Evolutionary conservation across 2,888 invertebrate species (phyloP).

Genomic region (Leucophenga montana): DNA sequence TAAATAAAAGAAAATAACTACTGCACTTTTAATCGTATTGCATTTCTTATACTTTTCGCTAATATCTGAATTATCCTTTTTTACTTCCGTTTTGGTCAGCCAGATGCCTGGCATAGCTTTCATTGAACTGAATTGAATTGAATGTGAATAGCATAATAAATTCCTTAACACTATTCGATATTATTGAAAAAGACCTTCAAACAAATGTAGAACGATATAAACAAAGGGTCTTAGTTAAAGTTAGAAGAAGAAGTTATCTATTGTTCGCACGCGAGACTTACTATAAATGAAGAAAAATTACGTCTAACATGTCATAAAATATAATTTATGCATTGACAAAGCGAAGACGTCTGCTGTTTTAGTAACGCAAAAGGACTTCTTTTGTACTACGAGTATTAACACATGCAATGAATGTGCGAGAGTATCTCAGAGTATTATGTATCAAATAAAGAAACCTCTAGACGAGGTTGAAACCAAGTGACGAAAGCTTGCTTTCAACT

Average conservation of each 20-base stretch:
- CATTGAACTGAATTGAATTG: background rate
- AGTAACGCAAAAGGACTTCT: too few relatives aligned
- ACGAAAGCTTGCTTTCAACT: too few relatives aligned
- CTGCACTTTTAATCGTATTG: background rate
- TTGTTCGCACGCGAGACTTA: background rate
- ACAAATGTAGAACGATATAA: too few relatives aligned
- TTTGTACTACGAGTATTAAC: too few relatives aligned
- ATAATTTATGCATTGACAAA: slow-evolving; percentile 2
- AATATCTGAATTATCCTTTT: too few relatives aligned
- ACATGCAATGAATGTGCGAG: background rate
- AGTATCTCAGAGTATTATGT: background rate
- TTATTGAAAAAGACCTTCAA: too few relatives aligned
- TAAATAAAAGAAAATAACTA: background rate
- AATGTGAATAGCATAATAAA: slow-evolving; percentile 1
- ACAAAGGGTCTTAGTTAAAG: too few relatives aligned
- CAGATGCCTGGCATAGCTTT: slow-evolving; percentile 4
- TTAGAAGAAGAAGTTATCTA: background rate
- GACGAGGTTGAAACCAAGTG: too few relatives aligned
- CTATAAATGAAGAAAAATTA: slow-evolving; percentile 20
- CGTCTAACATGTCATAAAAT: slow-evolving; percentile 4
- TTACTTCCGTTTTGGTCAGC: background rate
- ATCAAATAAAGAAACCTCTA: background rate
- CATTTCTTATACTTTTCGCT: too few relatives aligned
- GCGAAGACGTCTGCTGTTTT: background rate
- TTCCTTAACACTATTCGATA: background rate